Percentiles rank a stretch among this genome's conserved stretches.
These are phyloP conservation scores for Ivindomyrus marchei DNA, from an alignment of 2,113 vertebrate genomes.

Conservation along the genomic window DNA sequence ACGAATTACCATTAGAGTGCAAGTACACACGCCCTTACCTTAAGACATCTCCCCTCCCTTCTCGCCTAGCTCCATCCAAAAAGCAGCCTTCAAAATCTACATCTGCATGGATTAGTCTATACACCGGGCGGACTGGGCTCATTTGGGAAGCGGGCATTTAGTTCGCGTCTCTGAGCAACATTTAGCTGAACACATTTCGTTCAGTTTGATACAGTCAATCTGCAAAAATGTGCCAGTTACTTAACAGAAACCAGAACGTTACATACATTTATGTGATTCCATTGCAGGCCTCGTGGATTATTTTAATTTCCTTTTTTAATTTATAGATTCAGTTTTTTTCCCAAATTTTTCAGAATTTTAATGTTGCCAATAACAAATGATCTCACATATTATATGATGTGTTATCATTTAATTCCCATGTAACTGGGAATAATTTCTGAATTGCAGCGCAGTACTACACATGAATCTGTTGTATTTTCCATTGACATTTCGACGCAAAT, in stretches of 20 bases:
- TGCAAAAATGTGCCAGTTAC: background rate
- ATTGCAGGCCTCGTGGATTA: background rate
- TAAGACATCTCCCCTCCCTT: conserved; percentile 4
- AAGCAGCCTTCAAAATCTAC: background rate
- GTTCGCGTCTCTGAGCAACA: background rate
- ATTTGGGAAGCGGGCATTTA: background rate
- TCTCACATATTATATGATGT: background rate
- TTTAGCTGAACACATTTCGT: background rate
- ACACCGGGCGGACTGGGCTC: background rate
- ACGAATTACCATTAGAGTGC: background rate
- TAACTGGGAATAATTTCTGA: background rate
- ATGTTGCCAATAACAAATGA: background rate
- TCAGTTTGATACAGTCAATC: background rate
- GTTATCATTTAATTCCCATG: background rate
- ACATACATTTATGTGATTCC: background rate
- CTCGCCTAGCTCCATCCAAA: background rate
- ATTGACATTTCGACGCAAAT: background rate
- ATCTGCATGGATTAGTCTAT: background rate
- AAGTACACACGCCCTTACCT: conserved; percentile 5
- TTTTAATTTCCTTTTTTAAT: background rate
- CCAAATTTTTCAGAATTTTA: background rate
- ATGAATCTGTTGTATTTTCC: background rate
- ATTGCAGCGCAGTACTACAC: background rate
- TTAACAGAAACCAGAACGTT: background rate
- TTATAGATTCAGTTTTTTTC: background rate